Base-by-base conservation (phyloP, 2,113 vertebrate genomes). In the Loxodonta africana region DNA sequence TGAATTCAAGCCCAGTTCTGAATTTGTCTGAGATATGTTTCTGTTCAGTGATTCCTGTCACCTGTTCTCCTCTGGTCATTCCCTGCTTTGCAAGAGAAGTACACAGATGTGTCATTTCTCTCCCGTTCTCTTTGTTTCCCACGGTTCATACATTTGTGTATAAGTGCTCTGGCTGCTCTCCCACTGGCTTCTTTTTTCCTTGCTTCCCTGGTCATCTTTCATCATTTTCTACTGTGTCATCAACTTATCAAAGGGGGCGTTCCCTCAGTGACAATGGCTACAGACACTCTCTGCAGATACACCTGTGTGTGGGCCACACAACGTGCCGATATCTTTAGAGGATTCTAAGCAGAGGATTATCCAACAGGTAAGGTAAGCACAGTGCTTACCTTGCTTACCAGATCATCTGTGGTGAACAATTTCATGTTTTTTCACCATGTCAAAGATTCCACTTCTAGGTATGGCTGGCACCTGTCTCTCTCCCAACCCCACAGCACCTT, bases 91-190 rank as follows among this genome's bases (percentile, higher is more conserved):
- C 28, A 69, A 15, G 77, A 0, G 11, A 57, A 8, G 21, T 1
- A 5, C 71, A 3, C 53, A 25, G 30, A 1, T 25, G 1, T 41
- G 44, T 77, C 33, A 3, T 28, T 67, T 57, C 67, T 33, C 0
- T 14, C 18, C 26, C n/a, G 0, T 14, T 2, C 6, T 41, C 67
- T 90, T 51, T 26, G 76, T n/a, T 18, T 41, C 87, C 33, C 28
- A 0, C 0, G 0, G 44, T 3, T 80, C 69, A 48, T 21, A 28
- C 15, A 5, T 48, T 46, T 20, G 6, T 74, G 1, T 26, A 3
- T 11, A 63, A 41, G 6, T 1, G 12, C 9, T 26, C 2, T 6
- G 41, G 18, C 0, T 0, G 73, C 20, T 37, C 63, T 69, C 23
- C 78, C 30, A 44, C 44, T 5, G 46, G 48, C 84, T 46, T 28